These are phyloP conservation scores for Echeneis naucrates DNA, from an alignment of 2,797 vertebrate species.

Conservation along the genomic window DNA sequence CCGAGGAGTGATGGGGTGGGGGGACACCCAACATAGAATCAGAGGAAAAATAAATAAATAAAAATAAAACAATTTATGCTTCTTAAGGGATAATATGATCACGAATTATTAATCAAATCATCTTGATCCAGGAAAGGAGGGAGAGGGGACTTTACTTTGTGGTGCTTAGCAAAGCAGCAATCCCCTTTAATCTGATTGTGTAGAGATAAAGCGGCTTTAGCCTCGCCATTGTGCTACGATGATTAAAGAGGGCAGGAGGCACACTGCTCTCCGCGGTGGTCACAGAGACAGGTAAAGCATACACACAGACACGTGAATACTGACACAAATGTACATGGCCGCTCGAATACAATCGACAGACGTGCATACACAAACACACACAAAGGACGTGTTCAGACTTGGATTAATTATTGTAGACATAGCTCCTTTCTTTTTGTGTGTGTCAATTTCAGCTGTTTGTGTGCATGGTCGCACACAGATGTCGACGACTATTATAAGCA, in stretches of 20 bases:
- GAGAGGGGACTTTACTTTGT: constrained; percentile 72
- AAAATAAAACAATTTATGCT: constrained; percentile 85
- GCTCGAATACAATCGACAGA: neutral
- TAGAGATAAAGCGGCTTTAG: constrained; percentile 85
- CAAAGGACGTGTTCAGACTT: constrained; percentile 6
- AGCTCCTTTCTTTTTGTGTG: neutral
- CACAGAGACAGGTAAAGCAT: constrained; percentile 65
- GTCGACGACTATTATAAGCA: neutral
- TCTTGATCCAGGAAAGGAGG: constrained; percentile 77
- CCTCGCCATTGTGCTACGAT: constrained; percentile 78
- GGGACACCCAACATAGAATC: constrained; percentile 34
- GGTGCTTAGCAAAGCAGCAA: constrained; percentile 83
- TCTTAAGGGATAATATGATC: constrained; percentile 88
- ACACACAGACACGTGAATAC: constrained; percentile 21
- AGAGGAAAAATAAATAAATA: constrained; percentile 82
- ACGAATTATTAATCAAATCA: constrained; percentile 88
- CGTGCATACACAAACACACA: constrained; percentile 13
- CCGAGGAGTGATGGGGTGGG: constrained; percentile 49
- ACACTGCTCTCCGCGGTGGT: constrained; percentile 62
- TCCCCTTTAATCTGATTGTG: constrained; percentile 89
- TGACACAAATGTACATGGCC: constrained; percentile 20
- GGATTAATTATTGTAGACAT: constrained; percentile 23
- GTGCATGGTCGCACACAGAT: neutral
- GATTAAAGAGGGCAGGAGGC: constrained; percentile 78
- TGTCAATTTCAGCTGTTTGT: neutral